These are phyloP conservation scores for Eleginops maclovinus DNA, from an alignment of 2,113 vertebrate species.

Conservation along the genomic window DNA sequence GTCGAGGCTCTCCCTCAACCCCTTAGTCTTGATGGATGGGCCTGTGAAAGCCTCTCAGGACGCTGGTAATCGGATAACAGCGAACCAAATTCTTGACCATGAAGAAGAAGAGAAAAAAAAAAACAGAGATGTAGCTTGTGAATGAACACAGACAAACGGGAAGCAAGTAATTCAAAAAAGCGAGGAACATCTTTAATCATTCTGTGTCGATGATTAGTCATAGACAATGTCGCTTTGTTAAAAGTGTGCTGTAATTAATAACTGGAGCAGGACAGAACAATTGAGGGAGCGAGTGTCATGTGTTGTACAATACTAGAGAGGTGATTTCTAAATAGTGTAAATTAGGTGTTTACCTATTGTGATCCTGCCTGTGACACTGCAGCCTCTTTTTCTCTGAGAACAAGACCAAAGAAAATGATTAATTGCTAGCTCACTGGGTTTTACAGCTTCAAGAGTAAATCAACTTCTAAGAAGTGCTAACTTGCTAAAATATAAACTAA, in stretches of 20 bases:
- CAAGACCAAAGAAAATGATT: constrained; percentile 78
- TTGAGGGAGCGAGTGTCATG: constrained; percentile 75
- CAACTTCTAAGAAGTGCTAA: constrained; percentile 89
- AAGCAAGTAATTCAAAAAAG: constrained; percentile 71
- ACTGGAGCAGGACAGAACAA: constrained; percentile 72
- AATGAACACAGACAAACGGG: constrained; percentile 57
- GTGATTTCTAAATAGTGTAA: constrained; percentile 87
- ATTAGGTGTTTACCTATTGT: constrained; percentile 84
- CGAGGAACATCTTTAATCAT: constrained; percentile 80
- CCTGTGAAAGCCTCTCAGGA: constrained; percentile 73
- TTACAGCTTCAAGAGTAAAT: constrained; percentile 90
- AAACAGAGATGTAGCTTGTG: constrained; percentile 54
- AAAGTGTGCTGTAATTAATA: constrained; percentile 83
- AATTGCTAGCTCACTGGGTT: constrained; percentile 87
- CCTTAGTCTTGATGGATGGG: constrained; percentile 79
- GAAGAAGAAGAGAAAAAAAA: not conserved
- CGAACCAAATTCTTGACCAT: constrained; percentile 74
- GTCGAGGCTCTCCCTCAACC: constrained; percentile 63
- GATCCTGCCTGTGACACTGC: constrained; percentile 83
- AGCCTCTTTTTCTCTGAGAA: constrained; percentile 75
- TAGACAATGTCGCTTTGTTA: constrained; percentile 83
- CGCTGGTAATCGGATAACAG: constrained; percentile 75
- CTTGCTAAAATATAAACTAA: constrained; percentile 93
- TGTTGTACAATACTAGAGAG: constrained; percentile 83
- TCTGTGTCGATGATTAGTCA: constrained; percentile 81